phyloP scores from a whole-genome alignment of 2,797 vertebrate genomes.

The Rhynchotus rufescens region DNA sequence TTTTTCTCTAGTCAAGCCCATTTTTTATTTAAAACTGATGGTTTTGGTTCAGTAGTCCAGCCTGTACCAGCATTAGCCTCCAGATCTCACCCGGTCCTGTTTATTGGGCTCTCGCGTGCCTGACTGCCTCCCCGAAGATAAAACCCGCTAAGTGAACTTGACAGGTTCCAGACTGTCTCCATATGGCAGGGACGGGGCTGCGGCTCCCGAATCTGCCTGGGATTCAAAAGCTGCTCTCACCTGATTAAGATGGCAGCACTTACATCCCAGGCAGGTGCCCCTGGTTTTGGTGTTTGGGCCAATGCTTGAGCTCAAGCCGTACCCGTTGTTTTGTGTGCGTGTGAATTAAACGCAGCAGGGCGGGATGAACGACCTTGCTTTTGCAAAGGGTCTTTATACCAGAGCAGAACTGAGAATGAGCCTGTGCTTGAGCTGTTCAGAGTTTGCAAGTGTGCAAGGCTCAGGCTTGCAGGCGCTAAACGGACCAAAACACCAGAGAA shows the following conservation, averaged over 20 bases:
- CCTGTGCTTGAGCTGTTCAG: background rate
- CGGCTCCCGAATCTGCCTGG: slow-evolving; percentile 71
- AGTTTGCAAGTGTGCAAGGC: background rate
- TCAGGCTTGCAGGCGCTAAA: slow-evolving; percentile 9
- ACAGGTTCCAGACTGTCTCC: slow-evolving; percentile 88
- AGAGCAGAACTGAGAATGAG: background rate
- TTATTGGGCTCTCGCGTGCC: slow-evolving; percentile 81
- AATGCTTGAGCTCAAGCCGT: slow-evolving; percentile 53
- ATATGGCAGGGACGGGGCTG: slow-evolving; percentile 83
- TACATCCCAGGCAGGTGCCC: slow-evolving; percentile 80
- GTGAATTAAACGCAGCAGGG: slow-evolving; percentile 56
- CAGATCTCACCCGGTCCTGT: slow-evolving; percentile 81
- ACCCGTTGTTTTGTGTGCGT: slow-evolving; percentile 27
- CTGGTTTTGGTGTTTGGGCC: slow-evolving; percentile 70
- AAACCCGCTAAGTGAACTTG: slow-evolving; percentile 86
- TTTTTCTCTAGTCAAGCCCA: slow-evolving; percentile 21
- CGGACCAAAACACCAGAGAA: background rate
- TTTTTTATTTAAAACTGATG: slow-evolving; percentile 55
- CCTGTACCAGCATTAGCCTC: slow-evolving; percentile 75
- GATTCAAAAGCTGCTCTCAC: slow-evolving; percentile 80
- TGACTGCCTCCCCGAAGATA: slow-evolving; percentile 85
- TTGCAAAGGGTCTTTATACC: background rate
- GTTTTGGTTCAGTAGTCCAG: slow-evolving; percentile 76
- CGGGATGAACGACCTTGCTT: slow-evolving; percentile 47
- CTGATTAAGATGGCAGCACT: slow-evolving; percentile 85